phyloP scores from a whole-genome alignment of 2,113 vertebrate species.

The Lagopus leucura region DNA sequence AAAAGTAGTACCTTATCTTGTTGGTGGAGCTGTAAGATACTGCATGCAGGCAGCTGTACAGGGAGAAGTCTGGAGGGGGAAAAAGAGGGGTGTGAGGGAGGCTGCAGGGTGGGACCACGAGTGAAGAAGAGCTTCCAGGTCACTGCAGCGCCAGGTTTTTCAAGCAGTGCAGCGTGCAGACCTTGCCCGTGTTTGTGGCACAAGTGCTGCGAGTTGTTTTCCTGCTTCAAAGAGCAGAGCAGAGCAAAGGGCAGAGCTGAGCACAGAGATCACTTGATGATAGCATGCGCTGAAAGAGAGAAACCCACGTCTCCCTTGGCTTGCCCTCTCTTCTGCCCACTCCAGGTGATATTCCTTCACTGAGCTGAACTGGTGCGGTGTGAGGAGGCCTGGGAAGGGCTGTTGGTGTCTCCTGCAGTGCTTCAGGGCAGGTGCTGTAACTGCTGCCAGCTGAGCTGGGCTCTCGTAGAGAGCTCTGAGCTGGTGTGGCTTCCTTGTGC shows the following conservation, averaged over 20 bases:
- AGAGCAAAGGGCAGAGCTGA: slow-evolving; percentile 19
- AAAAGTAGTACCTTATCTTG: not conserved
- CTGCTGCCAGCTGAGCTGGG: not conserved
- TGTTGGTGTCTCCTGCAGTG: not conserved
- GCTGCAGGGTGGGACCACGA: not conserved
- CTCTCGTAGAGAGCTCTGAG: not conserved
- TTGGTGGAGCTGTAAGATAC: not conserved
- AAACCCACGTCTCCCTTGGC: not conserved
- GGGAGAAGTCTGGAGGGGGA: not conserved
- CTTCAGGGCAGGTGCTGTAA: not conserved
- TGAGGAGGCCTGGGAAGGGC: rapidly evolving
- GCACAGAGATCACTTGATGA: not conserved
- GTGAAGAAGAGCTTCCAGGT: not conserved
- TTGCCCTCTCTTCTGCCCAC: not conserved
- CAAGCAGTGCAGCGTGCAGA: rapidly evolving
- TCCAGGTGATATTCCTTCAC: rapidly evolving
- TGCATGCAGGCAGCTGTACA: not conserved
- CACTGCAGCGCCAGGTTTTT: not conserved
- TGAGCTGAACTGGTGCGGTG: not conserved
- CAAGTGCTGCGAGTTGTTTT: not conserved
- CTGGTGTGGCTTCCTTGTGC: not conserved
- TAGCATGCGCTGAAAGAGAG: not conserved
- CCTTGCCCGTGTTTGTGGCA: rapidly evolving
- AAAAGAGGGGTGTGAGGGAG: not conserved
- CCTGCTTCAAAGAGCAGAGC: not conserved